Evolutionary conservation across 1,140 invertebrate genomes (phyloP).

Genomic region (Sipha flava): DNA sequence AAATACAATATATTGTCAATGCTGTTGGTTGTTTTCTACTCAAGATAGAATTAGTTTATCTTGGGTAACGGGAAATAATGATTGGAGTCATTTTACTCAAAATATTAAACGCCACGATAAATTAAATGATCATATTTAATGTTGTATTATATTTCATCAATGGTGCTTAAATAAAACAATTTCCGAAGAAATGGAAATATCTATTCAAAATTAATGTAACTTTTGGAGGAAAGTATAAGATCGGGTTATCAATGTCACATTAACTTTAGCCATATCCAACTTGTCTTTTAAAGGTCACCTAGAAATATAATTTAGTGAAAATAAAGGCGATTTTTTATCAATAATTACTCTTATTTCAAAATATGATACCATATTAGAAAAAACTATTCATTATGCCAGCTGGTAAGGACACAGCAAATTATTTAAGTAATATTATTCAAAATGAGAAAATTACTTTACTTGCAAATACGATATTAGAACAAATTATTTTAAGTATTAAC

Average conservation of each 20-base stretch:
- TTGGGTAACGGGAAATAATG: neutral
- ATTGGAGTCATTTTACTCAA: neutral
- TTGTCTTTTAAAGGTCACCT: too few relatives aligned
- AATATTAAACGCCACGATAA: neutral
- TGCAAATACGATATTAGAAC: too few relatives aligned
- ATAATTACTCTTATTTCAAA: too few relatives aligned
- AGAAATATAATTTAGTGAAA: neutral
- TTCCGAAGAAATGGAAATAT: too few relatives aligned
- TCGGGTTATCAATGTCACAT: conserved; percentile 27
- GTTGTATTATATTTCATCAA: neutral
- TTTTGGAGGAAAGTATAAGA: conserved; percentile 22
- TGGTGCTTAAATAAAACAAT: neutral
- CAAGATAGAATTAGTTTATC: neutral
- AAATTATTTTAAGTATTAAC: too few relatives aligned
- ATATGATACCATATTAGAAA: neutral
- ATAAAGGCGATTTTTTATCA: conserved; percentile 21
- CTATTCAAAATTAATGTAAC: neutral
- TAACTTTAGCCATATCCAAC: conserved; percentile 22
- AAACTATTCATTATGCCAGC: neutral
- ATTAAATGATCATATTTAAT: neutral
- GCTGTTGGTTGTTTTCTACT: neutral
- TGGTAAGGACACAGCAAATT: too few relatives aligned
- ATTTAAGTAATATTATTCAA: too few relatives aligned
- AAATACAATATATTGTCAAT: neutral
- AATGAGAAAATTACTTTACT: too few relatives aligned